These are phyloP conservation scores for Silurus meridionalis DNA, from an alignment of 2,113 vertebrate genomes.

Conservation along the genomic window DNA sequence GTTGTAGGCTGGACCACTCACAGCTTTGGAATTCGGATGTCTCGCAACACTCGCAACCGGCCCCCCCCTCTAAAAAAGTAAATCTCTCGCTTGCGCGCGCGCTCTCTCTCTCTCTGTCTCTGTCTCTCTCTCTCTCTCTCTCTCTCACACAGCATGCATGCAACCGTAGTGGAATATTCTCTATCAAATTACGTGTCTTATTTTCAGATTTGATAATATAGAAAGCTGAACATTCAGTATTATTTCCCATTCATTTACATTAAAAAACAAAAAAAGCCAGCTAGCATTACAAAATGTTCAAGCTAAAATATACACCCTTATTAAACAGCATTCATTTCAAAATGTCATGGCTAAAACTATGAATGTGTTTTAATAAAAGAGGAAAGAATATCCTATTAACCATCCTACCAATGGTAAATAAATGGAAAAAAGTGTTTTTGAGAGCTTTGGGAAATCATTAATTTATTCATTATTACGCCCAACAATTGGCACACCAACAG, in stretches of 20 bases:
- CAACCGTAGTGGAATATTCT: neutral
- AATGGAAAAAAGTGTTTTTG: neutral
- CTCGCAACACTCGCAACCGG: slow-evolving; percentile 38
- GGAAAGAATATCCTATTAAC: neutral
- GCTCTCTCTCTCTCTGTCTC: neutral
- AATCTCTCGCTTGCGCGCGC: neutral
- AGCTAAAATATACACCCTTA: neutral
- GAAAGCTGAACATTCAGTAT: neutral
- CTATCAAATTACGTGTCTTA: neutral
- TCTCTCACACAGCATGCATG: neutral
- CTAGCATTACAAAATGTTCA: neutral
- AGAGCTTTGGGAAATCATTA: neutral
- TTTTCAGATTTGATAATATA: neutral
- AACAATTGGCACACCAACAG: neutral
- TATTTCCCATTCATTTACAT: neutral
- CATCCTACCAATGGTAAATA: neutral
- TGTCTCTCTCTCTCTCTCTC: neutral
- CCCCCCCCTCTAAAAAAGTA: neutral
- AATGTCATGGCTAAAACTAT: neutral
- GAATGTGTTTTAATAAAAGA: neutral
- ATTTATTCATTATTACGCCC: neutral
- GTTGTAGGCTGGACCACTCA: slow-evolving; percentile 72
- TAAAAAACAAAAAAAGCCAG: neutral
- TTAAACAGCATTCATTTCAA: neutral
- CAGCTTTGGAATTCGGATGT: neutral